Conservation (phyloP, 2,888 invertebrate species). For the Choristoneura rosaceana region DNA sequence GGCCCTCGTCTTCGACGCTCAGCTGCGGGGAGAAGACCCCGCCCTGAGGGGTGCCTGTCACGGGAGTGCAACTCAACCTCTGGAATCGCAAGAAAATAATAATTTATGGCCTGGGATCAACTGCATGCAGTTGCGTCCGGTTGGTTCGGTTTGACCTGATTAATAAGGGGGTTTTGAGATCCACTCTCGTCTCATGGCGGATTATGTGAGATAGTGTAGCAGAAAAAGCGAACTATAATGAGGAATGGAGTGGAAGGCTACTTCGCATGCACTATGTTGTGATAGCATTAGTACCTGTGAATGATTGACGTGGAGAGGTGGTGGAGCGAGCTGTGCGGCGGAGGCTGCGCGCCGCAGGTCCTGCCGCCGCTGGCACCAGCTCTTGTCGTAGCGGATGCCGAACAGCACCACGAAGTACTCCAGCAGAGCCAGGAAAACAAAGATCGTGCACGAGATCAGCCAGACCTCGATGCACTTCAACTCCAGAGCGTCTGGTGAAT, state of each 20-base stretch:
- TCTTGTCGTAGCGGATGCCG: slow-evolving; percentile 88
- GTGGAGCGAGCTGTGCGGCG: slow-evolving; percentile 74
- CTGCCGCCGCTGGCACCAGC: slow-evolving; percentile 83
- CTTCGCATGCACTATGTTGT: slow-evolving; percentile 19
- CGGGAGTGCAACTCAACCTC: slow-evolving; percentile 76
- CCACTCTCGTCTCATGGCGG: slow-evolving; percentile 39
- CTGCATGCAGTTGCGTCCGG: slow-evolving; percentile 34
- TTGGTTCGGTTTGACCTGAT: slow-evolving; percentile 23
- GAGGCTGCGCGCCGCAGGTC: slow-evolving; percentile 76
- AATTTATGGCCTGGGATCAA: slow-evolving; percentile 41
- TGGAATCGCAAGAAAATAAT: slow-evolving; percentile 54
- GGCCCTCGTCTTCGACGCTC: slow-evolving; percentile 78
- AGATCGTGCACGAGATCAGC: slow-evolving; percentile 88
- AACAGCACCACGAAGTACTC: slow-evolving; percentile 88
- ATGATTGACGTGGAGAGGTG: slow-evolving; percentile 77
- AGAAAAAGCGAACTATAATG: slow-evolving; percentile 36
- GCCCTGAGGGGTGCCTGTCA: slow-evolving; percentile 77
- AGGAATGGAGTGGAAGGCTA: slow-evolving; percentile 38
- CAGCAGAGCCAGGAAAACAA: slow-evolving; percentile 87
- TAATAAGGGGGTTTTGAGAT: slow-evolving; percentile 28
- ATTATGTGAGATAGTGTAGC: slow-evolving; percentile 33
- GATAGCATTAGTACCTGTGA: slow-evolving; percentile 64
- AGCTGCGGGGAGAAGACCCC: slow-evolving; percentile 77
- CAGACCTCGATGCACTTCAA: slow-evolving; percentile 88
- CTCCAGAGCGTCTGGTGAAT: slow-evolving; percentile 87